These are phyloP conservation scores for Dicrurus megarhynchus DNA, from an alignment of 2,113 vertebrate genomes.

Conservation along the genomic window DNA sequence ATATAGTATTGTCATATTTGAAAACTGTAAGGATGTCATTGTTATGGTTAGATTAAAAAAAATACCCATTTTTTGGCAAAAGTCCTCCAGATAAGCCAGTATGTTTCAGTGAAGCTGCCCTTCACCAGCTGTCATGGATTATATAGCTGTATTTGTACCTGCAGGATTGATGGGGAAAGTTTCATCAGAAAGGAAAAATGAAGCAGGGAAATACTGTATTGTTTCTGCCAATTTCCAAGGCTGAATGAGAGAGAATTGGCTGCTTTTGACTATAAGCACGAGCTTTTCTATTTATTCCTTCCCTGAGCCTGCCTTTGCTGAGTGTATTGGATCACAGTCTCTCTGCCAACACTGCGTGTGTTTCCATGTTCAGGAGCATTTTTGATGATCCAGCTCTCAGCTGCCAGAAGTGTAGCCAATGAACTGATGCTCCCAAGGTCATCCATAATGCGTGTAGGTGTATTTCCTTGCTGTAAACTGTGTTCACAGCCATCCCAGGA, in stretches of 20 bases:
- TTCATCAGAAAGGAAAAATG: neutral
- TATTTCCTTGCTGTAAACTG: neutral
- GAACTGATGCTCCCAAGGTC: slow-evolving; percentile 26
- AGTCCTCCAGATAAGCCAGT: neutral
- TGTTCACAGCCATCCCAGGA: slow-evolving; percentile 31
- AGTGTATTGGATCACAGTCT: neutral
- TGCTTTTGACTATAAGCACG: neutral
- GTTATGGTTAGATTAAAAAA: neutral
- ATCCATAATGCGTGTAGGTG: neutral
- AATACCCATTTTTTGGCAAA: neutral
- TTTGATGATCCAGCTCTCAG: slow-evolving; percentile 14
- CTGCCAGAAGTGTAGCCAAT: neutral
- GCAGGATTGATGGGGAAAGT: neutral
- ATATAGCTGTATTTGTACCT: neutral
- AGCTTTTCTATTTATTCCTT: neutral
- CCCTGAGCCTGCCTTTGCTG: neutral
- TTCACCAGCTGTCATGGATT: neutral
- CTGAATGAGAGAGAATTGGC: neutral
- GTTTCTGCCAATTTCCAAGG: neutral
- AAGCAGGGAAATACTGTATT: neutral
- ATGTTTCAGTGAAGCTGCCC: neutral
- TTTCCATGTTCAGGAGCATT: neutral
- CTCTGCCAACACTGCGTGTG: neutral
- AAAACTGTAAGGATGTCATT: neutral
- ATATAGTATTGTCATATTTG: neutral